These are phyloP conservation scores for Hyposoter dolosus DNA, from an alignment of 2,888 invertebrate species.

Conservation along the genomic window DNA sequence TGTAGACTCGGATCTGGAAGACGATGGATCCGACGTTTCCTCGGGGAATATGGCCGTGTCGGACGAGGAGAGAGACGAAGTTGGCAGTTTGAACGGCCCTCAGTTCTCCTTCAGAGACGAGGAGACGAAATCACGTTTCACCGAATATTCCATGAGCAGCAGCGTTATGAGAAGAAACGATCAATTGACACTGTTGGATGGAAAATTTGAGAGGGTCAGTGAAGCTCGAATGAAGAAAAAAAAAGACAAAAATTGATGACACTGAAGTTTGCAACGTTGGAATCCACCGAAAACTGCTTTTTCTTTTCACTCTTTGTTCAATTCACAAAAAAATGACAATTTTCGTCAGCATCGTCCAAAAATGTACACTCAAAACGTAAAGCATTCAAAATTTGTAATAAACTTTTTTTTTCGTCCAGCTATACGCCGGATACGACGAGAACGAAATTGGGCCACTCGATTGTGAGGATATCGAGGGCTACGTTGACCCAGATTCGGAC, in stretches of 20 bases:
- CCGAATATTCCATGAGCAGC: slow-evolving; percentile 97
- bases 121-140: slow-evolving; percentile 95
- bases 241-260: background rate
- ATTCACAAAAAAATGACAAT: too few relatives aligned
- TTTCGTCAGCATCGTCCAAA: background rate
- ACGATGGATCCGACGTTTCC: slow-evolving; percentile 80
- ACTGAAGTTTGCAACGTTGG: too few relatives aligned
- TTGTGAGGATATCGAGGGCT: slow-evolving; percentile 95
- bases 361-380: too few relatives aligned
- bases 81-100: slow-evolving; percentile 84
- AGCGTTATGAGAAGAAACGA: slow-evolving; percentile 95
- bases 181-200: slow-evolving; percentile 92
- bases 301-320: too few relatives aligned
- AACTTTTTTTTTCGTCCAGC: slow-evolving; percentile 83
- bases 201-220: slow-evolving; percentile 93
- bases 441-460: slow-evolving; percentile 96
- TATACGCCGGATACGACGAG: slow-evolving; percentile 94
- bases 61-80: slow-evolving; percentile 84
- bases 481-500: slow-evolving; percentile 89
- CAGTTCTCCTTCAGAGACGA: slow-evolving; percentile 87
- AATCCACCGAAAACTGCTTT: background rate
- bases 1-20: slow-evolving; percentile 84
- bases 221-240: background rate
- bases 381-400: background rate
- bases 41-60: slow-evolving; percentile 76